Conservation (phyloP, 2,888 invertebrate genomes). For the Bellardia pandia region DNA sequence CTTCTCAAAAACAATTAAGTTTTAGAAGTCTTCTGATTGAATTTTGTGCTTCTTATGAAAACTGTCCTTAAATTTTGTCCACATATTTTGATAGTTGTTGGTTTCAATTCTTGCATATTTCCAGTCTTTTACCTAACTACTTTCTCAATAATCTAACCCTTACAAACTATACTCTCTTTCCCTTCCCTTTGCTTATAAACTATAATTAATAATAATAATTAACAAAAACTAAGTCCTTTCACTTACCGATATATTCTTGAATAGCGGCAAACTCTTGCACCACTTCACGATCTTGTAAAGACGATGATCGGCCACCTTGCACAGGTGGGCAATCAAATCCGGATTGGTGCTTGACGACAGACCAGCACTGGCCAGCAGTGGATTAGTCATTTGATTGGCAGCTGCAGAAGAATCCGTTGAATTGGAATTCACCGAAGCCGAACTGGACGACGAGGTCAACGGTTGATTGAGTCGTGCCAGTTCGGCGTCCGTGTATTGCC, state of each 20-base stretch:
- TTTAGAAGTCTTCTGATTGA: too few species aligned
- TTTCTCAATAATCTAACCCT: too few species aligned
- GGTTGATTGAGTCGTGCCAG: conserved; percentile 87
- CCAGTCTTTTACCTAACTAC: too few species aligned
- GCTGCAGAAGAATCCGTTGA: conserved; percentile 76
- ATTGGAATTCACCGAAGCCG: conserved; percentile 75
- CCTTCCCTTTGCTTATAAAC: too few species aligned
- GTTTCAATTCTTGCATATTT: too few species aligned
- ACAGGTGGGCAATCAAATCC: conserved; percentile 94
- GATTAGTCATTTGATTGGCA: conserved; percentile 84
- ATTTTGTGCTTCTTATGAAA: too few species aligned
- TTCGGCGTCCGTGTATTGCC: conserved; percentile 96
- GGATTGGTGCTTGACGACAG: conserved; percentile 87
- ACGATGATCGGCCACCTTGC: conserved; percentile 97
- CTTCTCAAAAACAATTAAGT: too few species aligned
- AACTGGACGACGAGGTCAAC: conserved; percentile 79
- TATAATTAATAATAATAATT: too few species aligned
- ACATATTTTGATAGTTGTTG: too few species aligned
- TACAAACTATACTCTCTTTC: too few species aligned
- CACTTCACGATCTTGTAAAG: conserved; percentile 99
- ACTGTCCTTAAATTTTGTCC: too few species aligned
- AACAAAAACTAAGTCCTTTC: too few species aligned
- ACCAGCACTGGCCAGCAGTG: conserved; percentile 86
- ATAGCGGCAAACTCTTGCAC: conserved; percentile 98
- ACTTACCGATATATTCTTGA: conserved; percentile 96